phyloP scores from a whole-genome alignment of 1,140 invertebrate genomes.

The Delia radicum region DNA sequence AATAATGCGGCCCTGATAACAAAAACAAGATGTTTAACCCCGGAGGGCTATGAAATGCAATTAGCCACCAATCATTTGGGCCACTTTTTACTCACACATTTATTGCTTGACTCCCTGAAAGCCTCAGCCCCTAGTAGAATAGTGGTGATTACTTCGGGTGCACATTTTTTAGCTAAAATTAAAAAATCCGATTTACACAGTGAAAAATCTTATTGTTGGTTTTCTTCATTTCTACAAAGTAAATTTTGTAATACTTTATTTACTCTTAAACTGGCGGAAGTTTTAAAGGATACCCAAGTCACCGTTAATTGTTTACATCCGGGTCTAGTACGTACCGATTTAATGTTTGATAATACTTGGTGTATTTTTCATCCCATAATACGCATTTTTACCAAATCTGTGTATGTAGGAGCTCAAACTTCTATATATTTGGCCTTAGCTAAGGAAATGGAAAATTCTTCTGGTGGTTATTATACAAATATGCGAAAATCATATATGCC shows the following conservation, averaged over 20 bases:
- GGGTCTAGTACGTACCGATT: conserved; percentile 75
- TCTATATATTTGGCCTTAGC: conserved; percentile 70
- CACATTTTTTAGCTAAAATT: conserved; percentile 68
- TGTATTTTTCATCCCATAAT: conserved; percentile 59
- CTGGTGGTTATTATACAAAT: not conserved
- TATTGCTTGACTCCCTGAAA: conserved; percentile 75
- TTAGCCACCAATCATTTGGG: conserved; percentile 79
- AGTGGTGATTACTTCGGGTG: conserved; percentile 72
- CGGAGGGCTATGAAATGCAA: conserved; percentile 83
- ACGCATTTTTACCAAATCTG: conserved; percentile 72
- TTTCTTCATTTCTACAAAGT: conserved; percentile 75
- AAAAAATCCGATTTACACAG: conserved; percentile 74
- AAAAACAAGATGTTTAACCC: conserved; percentile 65
- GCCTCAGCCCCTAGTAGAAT: conserved; percentile 71
- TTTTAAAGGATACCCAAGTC: conserved; percentile 71
- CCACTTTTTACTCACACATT: conserved; percentile 84
- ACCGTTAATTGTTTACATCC: conserved; percentile 84
- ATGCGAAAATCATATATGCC: not conserved
- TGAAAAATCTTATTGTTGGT: conserved; percentile 65
- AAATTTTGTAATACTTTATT: conserved; percentile 86
- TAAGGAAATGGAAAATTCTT: conserved; percentile 56
- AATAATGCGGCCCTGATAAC: conserved; percentile 87
- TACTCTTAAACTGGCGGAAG: conserved; percentile 71
- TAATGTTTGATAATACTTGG: conserved; percentile 67
- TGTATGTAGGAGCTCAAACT: conserved; percentile 70